These are phyloP conservation scores for Orgyia antiqua DNA, from an alignment of 2,888 invertebrate genomes.

Conservation along the genomic window DNA sequence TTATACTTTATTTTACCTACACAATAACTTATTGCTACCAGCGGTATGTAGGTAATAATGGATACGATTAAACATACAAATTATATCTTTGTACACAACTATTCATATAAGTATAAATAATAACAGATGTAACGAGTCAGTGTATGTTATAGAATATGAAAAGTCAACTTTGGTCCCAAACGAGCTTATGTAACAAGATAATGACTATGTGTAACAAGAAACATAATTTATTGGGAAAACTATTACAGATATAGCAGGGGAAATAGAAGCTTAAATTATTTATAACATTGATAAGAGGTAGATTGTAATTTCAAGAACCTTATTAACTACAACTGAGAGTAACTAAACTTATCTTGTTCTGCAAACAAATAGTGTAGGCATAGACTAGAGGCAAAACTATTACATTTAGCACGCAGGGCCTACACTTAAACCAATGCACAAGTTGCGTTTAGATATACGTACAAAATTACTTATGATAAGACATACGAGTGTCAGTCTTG, in stretches of 20 bases:
- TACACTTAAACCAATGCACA: conserved; percentile 40
- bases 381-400: conserved; percentile 47
- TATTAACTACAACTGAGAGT: conserved; percentile 56
- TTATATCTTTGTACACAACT: conserved; percentile 13
- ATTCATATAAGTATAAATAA: conserved; percentile 21
- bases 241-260: conserved; percentile 28
- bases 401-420: conserved; percentile 58
- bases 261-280: conserved; percentile 57
- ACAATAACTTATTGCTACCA: background rate
- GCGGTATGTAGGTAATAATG: background rate
- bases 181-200: conserved; percentile 22
- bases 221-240: conserved; percentile 29
- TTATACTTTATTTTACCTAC: background rate
- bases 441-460: conserved; percentile 53
- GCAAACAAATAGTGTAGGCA: conserved; percentile 40
- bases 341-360: conserved; percentile 44
- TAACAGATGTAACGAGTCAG: conserved; percentile 32
- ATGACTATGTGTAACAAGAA: conserved; percentile 35
- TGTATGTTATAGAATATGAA: conserved; percentile 34
- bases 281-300: conserved; percentile 57
- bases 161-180: conserved; percentile 57
- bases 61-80: background rate
- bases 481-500: conserved; percentile 73
- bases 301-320: conserved; percentile 71
- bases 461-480: conserved; percentile 61